Percentiles rank a stretch among this genome's conserved stretches.
Conservation (phyloP, 1,140 invertebrate genomes). For the Leptopilina clavipes region DNA sequence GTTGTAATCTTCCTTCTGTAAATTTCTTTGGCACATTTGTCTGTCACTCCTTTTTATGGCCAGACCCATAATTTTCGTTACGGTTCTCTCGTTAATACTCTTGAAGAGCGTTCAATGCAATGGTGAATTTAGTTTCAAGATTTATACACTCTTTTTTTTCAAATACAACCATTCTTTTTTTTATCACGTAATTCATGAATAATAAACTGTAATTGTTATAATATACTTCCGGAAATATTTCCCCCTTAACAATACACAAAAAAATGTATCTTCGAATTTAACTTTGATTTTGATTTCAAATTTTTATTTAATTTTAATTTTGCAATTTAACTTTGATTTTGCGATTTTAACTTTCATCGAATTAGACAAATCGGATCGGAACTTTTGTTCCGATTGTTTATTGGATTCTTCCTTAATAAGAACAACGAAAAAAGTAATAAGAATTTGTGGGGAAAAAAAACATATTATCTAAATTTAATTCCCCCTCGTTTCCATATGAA, state of each 20-base stretch:
- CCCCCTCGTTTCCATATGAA: background rate
- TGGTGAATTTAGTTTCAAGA: background rate
- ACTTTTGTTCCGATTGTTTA: no score
- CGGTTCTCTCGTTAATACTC: conserved; percentile 2
- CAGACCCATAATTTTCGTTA: conserved; percentile 2
- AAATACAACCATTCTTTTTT: no score
- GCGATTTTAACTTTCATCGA: no score
- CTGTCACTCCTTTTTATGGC: conserved; percentile 7
- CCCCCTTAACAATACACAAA: no score
- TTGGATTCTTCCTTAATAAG: no score
- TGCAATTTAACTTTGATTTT: no score
- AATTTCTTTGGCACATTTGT: conserved; percentile 11
- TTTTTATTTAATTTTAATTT: no score
- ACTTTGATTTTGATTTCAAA: no score
- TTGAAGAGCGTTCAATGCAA: conserved; percentile 15
- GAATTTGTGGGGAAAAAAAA: background rate
- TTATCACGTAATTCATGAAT: no score
- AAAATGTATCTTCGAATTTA: no score
- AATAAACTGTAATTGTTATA: background rate
- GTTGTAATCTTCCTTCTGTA: conserved; percentile 17
- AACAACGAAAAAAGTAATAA: no score
- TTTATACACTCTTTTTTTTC: background rate
- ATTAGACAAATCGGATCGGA: no score
- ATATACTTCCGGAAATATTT: background rate
- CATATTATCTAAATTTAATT: background rate